Conservation (phyloP, 2,113 vertebrate genomes). For the Prochilodus magdalenae region DNA sequence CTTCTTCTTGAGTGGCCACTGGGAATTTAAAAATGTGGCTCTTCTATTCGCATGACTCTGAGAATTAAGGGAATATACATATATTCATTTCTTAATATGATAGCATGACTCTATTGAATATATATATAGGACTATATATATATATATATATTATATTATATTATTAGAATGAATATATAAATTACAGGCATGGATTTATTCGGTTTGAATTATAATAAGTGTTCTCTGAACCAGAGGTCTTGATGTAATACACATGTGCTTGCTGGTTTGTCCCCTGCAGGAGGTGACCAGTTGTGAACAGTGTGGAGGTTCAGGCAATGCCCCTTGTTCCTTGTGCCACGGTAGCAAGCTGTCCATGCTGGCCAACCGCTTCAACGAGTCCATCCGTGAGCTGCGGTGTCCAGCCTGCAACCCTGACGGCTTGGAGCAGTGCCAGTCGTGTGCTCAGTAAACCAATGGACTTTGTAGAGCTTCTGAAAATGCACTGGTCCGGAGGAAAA, state of each 20-base stretch:
- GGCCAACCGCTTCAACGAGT: conserved; percentile 94
- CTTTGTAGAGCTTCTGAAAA: neutral
- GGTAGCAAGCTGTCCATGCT: conserved; percentile 98
- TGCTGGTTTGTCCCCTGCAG: conserved; percentile 68
- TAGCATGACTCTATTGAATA: too few species aligned
- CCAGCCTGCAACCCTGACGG: conserved; percentile 91
- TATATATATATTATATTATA: too few species aligned
- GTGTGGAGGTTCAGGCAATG: conserved; percentile 88
- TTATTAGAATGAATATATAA: too few species aligned
- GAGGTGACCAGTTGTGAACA: conserved; percentile 77
- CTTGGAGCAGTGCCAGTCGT: conserved; percentile 86
- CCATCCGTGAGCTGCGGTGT: conserved; percentile 89
- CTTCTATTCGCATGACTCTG: too few species aligned
- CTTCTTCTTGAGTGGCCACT: too few species aligned
- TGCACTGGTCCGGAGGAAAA: neutral
- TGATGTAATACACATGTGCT: neutral
- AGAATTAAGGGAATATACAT: too few species aligned
- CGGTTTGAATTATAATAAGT: too few species aligned
- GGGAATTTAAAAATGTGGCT: too few species aligned
- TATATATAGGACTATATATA: too few species aligned
- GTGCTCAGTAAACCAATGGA: conserved; percentile 52
- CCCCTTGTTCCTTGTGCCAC: conserved; percentile 93
- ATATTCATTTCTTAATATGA: too few species aligned
- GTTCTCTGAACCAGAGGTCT: neutral
- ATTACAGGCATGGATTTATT: too few species aligned